phyloP scores from a whole-genome alignment of 1,140 invertebrate species.

The Danaus plexippus region DNA sequence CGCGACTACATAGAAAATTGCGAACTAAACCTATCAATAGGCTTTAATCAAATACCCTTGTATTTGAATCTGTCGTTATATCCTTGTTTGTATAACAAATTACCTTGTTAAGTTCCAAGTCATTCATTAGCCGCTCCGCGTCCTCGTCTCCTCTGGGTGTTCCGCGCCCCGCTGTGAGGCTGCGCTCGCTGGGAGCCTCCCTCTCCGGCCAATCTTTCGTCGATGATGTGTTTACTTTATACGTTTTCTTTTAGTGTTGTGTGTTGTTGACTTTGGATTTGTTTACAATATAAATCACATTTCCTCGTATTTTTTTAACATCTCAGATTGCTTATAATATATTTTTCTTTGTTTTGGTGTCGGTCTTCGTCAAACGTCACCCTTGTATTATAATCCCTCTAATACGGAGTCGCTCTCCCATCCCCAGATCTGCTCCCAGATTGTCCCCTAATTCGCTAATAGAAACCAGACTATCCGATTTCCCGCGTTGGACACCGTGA shows the following conservation, averaged over 20 bases:
- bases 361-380: constrained; percentile 12
- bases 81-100: too few relatives aligned
- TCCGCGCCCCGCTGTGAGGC: constrained; percentile 31
- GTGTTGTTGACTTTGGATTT: constrained; percentile 17
- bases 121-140: constrained; percentile 17
- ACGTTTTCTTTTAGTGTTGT: constrained; percentile 3
- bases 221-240: constrained; percentile 26
- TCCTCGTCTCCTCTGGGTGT: constrained; percentile 17
- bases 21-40: too few relatives aligned
- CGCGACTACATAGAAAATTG: too few relatives aligned
- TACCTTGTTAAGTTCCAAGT: constrained; percentile 14
- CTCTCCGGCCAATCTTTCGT: constrained; percentile 2
- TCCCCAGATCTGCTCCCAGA: constrained; percentile 34
- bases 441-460: constrained; percentile 60
- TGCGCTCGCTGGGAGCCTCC: constrained; percentile 22
- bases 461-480: constrained; percentile 57
- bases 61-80: too few relatives aligned
- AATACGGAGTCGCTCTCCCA: constrained; percentile 16
- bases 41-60: too few relatives aligned
- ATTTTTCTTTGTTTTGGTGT: constrained; percentile 9
- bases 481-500: constrained; percentile 44
- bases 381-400: constrained; percentile 29
- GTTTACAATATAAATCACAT: constrained; percentile 2
- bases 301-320: not conserved
- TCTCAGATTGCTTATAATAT: constrained; percentile 1